Evolutionary conservation across 2,888 invertebrate species (phyloP).

Genomic region (Pimpla rufipes): DNA sequence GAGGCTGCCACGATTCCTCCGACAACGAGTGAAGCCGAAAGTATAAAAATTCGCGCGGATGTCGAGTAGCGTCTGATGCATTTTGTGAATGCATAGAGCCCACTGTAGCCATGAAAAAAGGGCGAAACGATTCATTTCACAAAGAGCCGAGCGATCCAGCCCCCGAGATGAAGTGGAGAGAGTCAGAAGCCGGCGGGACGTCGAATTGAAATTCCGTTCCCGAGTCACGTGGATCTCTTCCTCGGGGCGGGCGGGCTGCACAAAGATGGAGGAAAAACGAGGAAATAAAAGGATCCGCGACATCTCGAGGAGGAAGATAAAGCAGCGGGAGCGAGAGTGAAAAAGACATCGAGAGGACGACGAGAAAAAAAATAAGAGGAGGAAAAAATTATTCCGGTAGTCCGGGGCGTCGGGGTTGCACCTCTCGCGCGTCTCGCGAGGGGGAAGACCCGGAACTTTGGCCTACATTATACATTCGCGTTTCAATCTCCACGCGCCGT

Average conservation of each 20-base stretch:
- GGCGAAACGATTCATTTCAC: conserved; percentile 40
- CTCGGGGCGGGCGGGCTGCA: conserved; percentile 21
- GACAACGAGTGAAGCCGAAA: too few relatives aligned
- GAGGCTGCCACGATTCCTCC: too few relatives aligned
- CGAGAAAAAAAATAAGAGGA: conserved; percentile 26
- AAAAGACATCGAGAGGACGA: conserved; percentile 39
- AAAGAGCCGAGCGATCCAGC: conserved; percentile 37
- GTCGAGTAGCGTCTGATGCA: too few relatives aligned
- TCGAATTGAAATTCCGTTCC: conserved; percentile 67
- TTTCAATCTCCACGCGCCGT: conserved; percentile 68
- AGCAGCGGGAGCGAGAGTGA: conserved; percentile 25
- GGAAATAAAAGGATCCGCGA: conserved; percentile 47
- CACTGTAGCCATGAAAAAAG: background rate
- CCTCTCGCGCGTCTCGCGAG: conserved; percentile 40
- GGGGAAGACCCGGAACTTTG: conserved; percentile 51
- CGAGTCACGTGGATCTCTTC: conserved; percentile 62
- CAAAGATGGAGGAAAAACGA: conserved; percentile 41
- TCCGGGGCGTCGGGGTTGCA: background rate
- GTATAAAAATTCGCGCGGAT: too few relatives aligned
- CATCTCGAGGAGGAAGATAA: conserved; percentile 30
- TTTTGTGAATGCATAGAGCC: too few relatives aligned
- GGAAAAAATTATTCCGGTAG: conserved; percentile 44
- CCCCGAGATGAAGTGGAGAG: conserved; percentile 5
- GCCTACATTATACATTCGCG: conserved; percentile 68
- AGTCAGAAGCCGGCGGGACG: conserved; percentile 7